Base-by-base conservation (phyloP, 1,140 invertebrate genomes). In the Apis mellifera region DNA sequence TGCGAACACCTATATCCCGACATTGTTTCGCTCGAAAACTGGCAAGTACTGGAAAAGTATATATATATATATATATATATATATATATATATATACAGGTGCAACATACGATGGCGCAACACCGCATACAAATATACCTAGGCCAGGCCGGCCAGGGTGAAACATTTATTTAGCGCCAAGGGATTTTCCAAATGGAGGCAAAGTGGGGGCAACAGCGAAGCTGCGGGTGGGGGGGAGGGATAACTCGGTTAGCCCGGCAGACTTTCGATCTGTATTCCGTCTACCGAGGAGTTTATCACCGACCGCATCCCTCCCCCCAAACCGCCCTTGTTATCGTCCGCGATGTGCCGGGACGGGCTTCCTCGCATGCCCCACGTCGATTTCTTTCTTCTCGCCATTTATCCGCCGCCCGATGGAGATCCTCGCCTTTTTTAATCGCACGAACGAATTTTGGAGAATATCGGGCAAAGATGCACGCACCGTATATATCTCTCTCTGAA, bases 141-240 rank as follows among this genome's bases (percentile, higher is more conserved):
- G 86, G 50, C 78, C 78, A 73, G 79, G 82, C 77, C 80, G 84
- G 77, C 85, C 82, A 78, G 86, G 89, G 91, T 94, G 87, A 93
- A 94, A 93, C 91, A 93, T 94, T 93, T 92, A 93, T 93, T 93
- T 92, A 92, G 89, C 90, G 84, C 90, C 91, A 89, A 87, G 92
- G 92, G 90, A 92, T 93, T 93, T 93, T 92, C 89, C 87, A 87
- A 93, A 92, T 91, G 90, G 90, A 85, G 88, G 84, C 84, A 87
- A 87, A 86, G 83, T 71, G 85, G 77, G 76, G 84, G 89, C 84
- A 84, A 82, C 78, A 32, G 32, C 32, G 32, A 32, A 32, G 32
- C 32, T 32, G 32, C 32, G 32, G 26, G 26, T 1, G 26, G 26
- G 2, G 85, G 87, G 89, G 86, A 77, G 79, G 82, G 91, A 91